A percentile compares a stretch with the other conserved stretches of the same genome.
Evolutionary conservation across 2,113 vertebrate genomes (phyloP).

Genomic region (Empidonax traillii): DNA sequence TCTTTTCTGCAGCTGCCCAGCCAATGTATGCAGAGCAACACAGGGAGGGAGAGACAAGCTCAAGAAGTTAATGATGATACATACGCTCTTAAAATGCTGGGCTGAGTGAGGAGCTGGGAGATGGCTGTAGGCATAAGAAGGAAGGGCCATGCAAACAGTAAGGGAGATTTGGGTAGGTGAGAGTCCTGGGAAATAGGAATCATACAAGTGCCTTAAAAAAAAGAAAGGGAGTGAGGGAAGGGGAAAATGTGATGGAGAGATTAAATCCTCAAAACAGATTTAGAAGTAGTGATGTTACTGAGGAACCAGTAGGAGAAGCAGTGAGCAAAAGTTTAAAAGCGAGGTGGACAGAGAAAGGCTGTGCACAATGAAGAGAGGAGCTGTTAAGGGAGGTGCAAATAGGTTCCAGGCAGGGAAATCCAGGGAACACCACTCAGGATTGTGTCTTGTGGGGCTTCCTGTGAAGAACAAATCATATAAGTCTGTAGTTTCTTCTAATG

Average conservation of each 20-base stretch:
- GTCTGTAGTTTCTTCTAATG: background rate
- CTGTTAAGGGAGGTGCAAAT: background rate
- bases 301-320: background rate
- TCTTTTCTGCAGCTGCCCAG: conserved; percentile 6
- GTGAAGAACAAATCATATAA: background rate
- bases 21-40: background rate
- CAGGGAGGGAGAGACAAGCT: background rate
- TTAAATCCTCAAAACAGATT: background rate
- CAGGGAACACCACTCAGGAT: background rate
- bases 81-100: background rate
- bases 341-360: background rate
- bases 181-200: background rate
- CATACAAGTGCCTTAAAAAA: background rate
- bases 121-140: background rate
- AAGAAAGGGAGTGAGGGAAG: accelerated
- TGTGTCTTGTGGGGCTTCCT: background rate
- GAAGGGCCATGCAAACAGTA: background rate
- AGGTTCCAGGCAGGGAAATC: background rate
- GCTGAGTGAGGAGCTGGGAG: background rate
- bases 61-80: background rate
- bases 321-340: background rate
- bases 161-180: background rate
- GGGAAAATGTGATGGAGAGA: background rate
- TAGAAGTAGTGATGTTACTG: background rate
- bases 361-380: background rate